Evolutionary conservation across 2,888 invertebrate genomes (phyloP).

Genomic region (Belgica antarctica): DNA sequence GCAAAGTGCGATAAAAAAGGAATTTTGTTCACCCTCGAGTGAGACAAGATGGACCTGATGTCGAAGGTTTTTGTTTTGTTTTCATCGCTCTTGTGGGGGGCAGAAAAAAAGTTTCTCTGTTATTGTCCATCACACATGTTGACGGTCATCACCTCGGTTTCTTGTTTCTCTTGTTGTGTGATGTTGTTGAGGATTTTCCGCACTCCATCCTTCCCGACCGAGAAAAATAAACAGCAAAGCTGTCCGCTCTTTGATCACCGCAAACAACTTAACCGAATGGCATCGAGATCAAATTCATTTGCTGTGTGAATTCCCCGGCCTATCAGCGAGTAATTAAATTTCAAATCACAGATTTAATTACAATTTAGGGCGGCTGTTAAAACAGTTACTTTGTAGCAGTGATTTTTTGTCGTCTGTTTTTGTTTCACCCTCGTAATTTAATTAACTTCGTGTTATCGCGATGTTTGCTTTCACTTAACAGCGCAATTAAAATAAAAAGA

Average conservation of each 20-base stretch:
- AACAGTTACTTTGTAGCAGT: background rate
- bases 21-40: slow-evolving; percentile 4
- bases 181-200: background rate
- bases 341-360: slow-evolving; percentile 18
- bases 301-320: background rate
- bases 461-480: background rate
- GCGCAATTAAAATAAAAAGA: background rate
- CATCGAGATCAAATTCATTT: slow-evolving; percentile 1
- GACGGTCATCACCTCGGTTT: background rate
- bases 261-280: background rate
- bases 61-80: no score
- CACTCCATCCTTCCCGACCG: background rate
- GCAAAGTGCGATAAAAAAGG: slow-evolving; percentile 23
- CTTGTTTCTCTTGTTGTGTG: no score
- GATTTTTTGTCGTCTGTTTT: background rate
- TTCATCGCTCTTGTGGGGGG: background rate
- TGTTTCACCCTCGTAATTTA: slow-evolving; percentile 11
- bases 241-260: background rate
- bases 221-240: no score
- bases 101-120: background rate
- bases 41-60: background rate
- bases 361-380: background rate
- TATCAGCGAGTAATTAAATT: background rate
- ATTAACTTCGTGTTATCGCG: background rate
- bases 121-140: slow-evolving; percentile 11